Conservation (phyloP, 2,888 invertebrate genomes). For the Megamerina dolium region DNA sequence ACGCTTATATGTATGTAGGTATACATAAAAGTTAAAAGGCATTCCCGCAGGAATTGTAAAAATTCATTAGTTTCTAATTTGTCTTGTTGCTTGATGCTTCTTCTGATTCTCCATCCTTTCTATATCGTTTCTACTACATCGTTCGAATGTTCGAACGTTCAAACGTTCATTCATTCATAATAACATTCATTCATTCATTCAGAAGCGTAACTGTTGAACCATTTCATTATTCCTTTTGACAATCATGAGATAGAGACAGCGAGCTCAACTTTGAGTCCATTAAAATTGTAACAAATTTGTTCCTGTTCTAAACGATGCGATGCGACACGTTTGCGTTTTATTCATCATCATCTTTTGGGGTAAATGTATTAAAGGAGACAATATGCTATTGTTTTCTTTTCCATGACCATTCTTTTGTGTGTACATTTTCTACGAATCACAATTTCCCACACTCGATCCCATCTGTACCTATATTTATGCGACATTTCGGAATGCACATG, state of each 20-base stretch:
- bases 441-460: background rate
- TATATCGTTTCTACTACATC: no score
- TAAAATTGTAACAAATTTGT: background rate
- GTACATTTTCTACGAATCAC: background rate
- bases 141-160: no score
- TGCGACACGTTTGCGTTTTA: no score
- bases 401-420: background rate
- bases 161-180: no score
- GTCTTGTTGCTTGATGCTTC: background rate
- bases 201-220: no score
- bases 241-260: background rate
- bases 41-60: constrained; percentile 12
- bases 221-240: background rate
- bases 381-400: background rate
- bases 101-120: background rate
- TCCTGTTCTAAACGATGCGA: background rate
- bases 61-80: constrained; percentile 12
- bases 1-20: no score
- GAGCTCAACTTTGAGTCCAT: no score
- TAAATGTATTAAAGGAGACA: background rate
- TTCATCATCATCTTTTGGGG: background rate
- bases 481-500: background rate
- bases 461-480: background rate
- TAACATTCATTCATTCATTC: no score
- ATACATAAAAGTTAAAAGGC: constrained; percentile 11